These are phyloP conservation scores for Aptenodytes forsteri DNA, from an alignment of 2,113 vertebrate species.

Conservation along the genomic window DNA sequence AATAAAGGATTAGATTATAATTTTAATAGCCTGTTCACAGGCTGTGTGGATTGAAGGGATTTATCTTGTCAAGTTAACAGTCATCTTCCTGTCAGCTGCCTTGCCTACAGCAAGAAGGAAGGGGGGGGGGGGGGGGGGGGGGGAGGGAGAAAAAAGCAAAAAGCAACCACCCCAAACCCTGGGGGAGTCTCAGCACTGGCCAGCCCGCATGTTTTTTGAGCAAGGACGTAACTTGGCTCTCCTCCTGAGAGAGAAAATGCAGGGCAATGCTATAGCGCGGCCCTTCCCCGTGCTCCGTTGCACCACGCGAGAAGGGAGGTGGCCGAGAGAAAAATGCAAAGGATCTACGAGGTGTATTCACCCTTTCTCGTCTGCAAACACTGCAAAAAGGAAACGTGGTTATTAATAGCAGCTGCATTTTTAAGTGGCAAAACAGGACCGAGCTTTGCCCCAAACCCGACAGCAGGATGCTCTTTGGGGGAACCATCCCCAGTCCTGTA, in stretches of 20 bases:
- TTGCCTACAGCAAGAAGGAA: background rate
- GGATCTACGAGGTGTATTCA: background rate
- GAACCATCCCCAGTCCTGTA: background rate
- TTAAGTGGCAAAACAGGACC: background rate
- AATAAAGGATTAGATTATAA: slow-evolving; percentile 42
- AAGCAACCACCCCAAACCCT: background rate
- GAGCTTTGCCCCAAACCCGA: background rate
- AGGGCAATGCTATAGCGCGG: background rate
- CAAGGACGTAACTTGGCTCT: background rate
- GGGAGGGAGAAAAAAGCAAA: background rate
- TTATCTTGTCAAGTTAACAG: slow-evolving; percentile 34
- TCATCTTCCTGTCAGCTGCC: slow-evolving; percentile 55
- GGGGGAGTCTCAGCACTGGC: background rate
- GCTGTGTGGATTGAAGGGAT: background rate
- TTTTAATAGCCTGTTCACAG: slow-evolving; percentile 22
- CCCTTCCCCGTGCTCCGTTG: background rate
- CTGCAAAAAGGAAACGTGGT: background rate
- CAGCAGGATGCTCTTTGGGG: background rate
- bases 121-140: background rate
- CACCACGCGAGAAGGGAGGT: slow-evolving; percentile 10
- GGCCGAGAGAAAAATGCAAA: background rate
- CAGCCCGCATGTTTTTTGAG: background rate
- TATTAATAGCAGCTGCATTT: background rate
- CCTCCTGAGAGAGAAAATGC: background rate
- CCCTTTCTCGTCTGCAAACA: background rate